Evolutionary conservation across 2,888 invertebrate species (phyloP).

Genomic region (Drosophila testacea): DNA sequence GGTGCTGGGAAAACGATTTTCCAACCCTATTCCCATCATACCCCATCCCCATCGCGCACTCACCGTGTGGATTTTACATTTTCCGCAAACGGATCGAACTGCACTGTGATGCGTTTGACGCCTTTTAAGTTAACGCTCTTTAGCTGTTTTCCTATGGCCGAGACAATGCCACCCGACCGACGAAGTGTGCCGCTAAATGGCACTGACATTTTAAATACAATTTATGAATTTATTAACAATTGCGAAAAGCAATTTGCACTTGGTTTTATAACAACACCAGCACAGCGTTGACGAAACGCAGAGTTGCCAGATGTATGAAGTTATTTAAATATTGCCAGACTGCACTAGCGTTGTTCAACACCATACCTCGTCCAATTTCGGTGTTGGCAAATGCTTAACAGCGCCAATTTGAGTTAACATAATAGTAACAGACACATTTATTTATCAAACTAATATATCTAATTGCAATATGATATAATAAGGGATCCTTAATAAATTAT

Average conservation of each 20-base stretch:
- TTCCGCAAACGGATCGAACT: slow-evolving; percentile 94
- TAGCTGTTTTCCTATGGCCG: slow-evolving; percentile 91
- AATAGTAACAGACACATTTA: background rate
- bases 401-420: slow-evolving; percentile 45
- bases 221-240: slow-evolving; percentile 16
- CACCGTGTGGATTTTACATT: slow-evolving; percentile 88
- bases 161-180: slow-evolving; percentile 89
- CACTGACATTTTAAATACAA: slow-evolving; percentile 87
- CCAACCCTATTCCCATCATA: slow-evolving; percentile 44
- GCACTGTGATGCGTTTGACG: slow-evolving; percentile 90
- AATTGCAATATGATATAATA: background rate
- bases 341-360: slow-evolving; percentile 22
- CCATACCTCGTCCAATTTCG: slow-evolving; percentile 19
- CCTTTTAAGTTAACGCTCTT: slow-evolving; percentile 91
- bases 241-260: slow-evolving; percentile 29
- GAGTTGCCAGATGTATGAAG: slow-evolving; percentile 32
- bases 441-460: background rate
- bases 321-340: slow-evolving; percentile 15
- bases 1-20: slow-evolving; percentile 60
- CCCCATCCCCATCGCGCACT: slow-evolving; percentile 42
- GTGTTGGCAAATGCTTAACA: slow-evolving; percentile 21
- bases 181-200: slow-evolving; percentile 89
- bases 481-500: background rate
- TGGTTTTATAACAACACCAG: slow-evolving; percentile 62
- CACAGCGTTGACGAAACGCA: slow-evolving; percentile 33